These are phyloP conservation scores for Drosophila paracracens DNA, from an alignment of 2,888 invertebrate species.

Conservation along the genomic window DNA sequence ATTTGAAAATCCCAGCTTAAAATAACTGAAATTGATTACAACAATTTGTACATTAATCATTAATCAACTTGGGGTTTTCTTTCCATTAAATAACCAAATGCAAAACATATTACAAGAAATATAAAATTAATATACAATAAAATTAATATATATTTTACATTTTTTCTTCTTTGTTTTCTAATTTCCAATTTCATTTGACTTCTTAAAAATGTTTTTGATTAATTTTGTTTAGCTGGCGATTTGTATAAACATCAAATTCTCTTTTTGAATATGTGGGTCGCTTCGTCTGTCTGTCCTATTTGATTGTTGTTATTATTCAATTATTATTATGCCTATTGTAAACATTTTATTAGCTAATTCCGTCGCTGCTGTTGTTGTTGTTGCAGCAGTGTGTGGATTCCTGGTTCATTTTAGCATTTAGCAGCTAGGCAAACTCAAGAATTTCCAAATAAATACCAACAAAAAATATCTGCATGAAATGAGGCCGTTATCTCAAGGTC, in stretches of 20 bases:
- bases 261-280: background rate
- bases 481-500: constrained; percentile 77
- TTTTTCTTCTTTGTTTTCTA: background rate
- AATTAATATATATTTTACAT: background rate
- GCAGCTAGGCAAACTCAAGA: constrained; percentile 47
- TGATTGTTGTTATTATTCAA: constrained; percentile 26
- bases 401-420: constrained; percentile 33
- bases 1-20: background rate
- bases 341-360: constrained; percentile 30
- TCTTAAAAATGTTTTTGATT: background rate
- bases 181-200: background rate
- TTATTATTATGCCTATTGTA: constrained; percentile 24
- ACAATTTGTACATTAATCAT: background rate
- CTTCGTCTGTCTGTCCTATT: background rate
- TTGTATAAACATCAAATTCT: background rate
- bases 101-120: background rate
- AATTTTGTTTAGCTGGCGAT: background rate
- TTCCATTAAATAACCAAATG: background rate
- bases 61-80: background rate
- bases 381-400: constrained; percentile 21
- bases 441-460: constrained; percentile 26
- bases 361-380: constrained; percentile 1
- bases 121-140: background rate
- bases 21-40: background rate
- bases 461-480: constrained; percentile 53